phyloP scores from a whole-genome alignment of 2,113 vertebrate species.

The Sceloporus tristichus region DNA sequence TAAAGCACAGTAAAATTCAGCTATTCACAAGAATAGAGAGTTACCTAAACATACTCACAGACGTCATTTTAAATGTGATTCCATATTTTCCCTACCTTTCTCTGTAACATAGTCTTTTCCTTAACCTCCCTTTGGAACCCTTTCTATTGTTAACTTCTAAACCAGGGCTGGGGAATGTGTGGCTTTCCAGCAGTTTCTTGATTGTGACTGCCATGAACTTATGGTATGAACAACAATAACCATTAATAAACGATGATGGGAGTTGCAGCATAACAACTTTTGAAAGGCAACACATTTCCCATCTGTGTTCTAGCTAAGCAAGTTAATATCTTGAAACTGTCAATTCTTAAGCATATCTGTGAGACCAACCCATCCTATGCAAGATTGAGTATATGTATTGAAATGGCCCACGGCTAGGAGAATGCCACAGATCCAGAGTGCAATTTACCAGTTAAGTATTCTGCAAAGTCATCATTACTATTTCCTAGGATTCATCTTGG shows the following conservation, averaged over 20 bases:
- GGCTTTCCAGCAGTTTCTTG: neutral
- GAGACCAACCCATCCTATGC: neutral
- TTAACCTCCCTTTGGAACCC: neutral
- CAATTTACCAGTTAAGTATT: neutral
- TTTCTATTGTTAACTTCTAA: too few relatives aligned
- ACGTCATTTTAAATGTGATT: neutral
- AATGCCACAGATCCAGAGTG: neutral
- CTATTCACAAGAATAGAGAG: neutral
- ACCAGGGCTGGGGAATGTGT: neutral
- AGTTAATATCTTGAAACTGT: neutral
- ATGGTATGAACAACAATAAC: neutral
- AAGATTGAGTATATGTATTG: neutral
- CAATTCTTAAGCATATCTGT: neutral
- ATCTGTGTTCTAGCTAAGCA: neutral
- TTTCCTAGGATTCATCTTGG: neutral
- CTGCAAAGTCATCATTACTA: neutral
- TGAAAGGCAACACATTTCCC: too few relatives aligned
- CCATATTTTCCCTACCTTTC: neutral
- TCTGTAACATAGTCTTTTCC: neutral
- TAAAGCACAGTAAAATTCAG: neutral
- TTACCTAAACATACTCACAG: neutral
- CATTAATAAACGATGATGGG: neutral
- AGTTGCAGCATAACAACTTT: neutral
- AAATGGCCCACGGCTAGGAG: neutral
- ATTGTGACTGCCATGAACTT: neutral